These are phyloP conservation scores for Drosophila falleni DNA, from an alignment of 2,888 invertebrate genomes.

Conservation along the genomic window DNA sequence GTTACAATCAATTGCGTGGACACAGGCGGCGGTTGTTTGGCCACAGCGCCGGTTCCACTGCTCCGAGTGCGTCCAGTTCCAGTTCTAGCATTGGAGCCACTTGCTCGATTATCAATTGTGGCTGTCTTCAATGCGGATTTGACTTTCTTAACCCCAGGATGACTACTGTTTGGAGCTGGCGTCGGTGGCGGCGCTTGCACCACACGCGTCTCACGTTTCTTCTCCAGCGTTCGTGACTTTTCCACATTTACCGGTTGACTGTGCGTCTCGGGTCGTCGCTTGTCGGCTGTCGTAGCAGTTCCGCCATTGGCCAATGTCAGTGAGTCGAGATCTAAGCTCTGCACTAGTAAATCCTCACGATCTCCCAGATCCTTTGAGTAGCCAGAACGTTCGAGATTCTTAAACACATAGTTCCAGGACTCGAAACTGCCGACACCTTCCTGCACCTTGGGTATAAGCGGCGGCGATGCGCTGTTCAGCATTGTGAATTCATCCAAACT, in stretches of 20 bases:
- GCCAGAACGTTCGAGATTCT: slow-evolving; percentile 91
- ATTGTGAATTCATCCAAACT: slow-evolving; percentile 74
- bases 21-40: slow-evolving; percentile 70
- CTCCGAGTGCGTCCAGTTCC: slow-evolving; percentile 32
- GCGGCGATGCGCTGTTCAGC: slow-evolving; percentile 67
- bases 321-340: slow-evolving; percentile 83
- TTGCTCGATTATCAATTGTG: slow-evolving; percentile 60
- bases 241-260: slow-evolving; percentile 47
- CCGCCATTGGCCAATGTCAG: slow-evolving; percentile 76
- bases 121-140: slow-evolving; percentile 77
- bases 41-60: slow-evolving; percentile 56
- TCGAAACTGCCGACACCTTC: slow-evolving; percentile 90
- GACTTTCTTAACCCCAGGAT: slow-evolving; percentile 66
- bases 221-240: slow-evolving; percentile 68
- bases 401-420: slow-evolving; percentile 93
- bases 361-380: slow-evolving; percentile 89
- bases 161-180: slow-evolving; percentile 52
- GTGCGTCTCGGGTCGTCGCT: slow-evolving; percentile 54
- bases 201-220: slow-evolving; percentile 55
- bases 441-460: slow-evolving; percentile 86
- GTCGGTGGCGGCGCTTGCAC: slow-evolving; percentile 54
- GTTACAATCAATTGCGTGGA: slow-evolving; percentile 80
- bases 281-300: slow-evolving; percentile 37
- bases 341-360: slow-evolving; percentile 88
- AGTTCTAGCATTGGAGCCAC: slow-evolving; percentile 13